Evolutionary conservation across 1,140 invertebrate genomes (phyloP), one percentile per base, ranked within the genome.

Genomic region (Berghia stephanieae): DNA sequence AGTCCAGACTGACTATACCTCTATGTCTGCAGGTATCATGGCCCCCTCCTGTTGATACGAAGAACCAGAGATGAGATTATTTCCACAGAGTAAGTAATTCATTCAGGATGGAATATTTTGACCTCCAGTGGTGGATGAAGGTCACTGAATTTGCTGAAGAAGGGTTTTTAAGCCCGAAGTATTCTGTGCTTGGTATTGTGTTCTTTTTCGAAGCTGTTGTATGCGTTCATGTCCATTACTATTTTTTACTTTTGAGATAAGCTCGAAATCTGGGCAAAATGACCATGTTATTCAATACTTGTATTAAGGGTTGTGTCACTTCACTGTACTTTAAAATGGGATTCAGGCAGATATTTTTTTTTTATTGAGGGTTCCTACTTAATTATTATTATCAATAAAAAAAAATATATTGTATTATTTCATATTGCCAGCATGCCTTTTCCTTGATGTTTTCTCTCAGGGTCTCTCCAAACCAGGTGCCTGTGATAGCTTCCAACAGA

Each of bases 401-500:
- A 49, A 10, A 49, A 10, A 49, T 57, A 21, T 8, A 57, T 57
- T 57, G 55, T 57, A 57, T 8, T 57, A 21, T 13, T 13, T 57
- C 16, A 18, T 69, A 42, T 42, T 16, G 27, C 40, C 16, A 43
- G 0, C 36, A 44, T 18, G 18, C 34, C 43, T 3, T 69, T 69
- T n/a, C n/a, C n/a, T n/a, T n/a, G n/a, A n/a, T n/a, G 21, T 67
- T 8, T 71, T 55, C 36, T 34, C 42, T 40, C 74, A 81, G 80
- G 31, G 43, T 43, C 6, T 52, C 71, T 44, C 44, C 74, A 18
- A 55, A 72, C 3, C 49, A 66, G 60, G 83, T 83, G 8, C 83
- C 83, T 34, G 84, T 92, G 77, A 87, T 97, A n/a, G 87, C 91
- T 0, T 93, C 94, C 5, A 99, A 99, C 88, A 91, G 96, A 81